Evolutionary conservation across 1,140 invertebrate species (phyloP), one percentile per base, ranked within the genome.

Genomic region (Campoletis sonorensis): DNA sequence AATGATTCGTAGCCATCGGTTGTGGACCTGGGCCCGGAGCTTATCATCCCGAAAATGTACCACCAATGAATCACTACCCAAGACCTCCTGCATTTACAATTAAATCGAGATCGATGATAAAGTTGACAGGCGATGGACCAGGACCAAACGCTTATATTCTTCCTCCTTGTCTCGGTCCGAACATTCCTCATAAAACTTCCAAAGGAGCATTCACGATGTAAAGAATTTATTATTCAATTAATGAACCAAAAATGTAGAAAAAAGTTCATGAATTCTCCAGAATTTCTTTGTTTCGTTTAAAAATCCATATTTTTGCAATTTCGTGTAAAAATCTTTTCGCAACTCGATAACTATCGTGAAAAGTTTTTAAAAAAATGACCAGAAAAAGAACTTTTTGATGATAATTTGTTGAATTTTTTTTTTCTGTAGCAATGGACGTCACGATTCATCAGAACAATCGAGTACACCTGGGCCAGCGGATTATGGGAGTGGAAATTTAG

Each of bases 151-250:
- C 76, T 1, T 89, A 90, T 72, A 72, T 78, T 45, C 61, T 92
- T 15, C 90, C 90, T 10, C 86, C 88, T 7, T 90, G 89, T 68
- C 87, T 92, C 37, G 90, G 90, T 8, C 89, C 90, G 0, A 89
- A 87, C 75, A 86, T 91, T 33, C 89, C 90, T 0, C 87, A 92
- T 58, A 91, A 91, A 80, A 80, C 73, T 49, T 87, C 89, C n/a
- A 76, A 85, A 78, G 89, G 86, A 70, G 90, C 90, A 68, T 91
- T 88, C 64, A 85, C 88, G 11, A 91, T 92, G 91, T 91, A 86
- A 26, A 75, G 80, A 27, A 18, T 23, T 40, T 54, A 64, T 30
- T 26, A 67, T 64, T 23, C 70, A 51, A 21, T 45, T 70, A 51
- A 45, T 26, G 18, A n/a, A 64, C 61, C 18, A 54, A 54, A 54